phyloP scores from a whole-genome alignment of 2,797 vertebrate genomes.

The Myotis findleyi region DNA sequence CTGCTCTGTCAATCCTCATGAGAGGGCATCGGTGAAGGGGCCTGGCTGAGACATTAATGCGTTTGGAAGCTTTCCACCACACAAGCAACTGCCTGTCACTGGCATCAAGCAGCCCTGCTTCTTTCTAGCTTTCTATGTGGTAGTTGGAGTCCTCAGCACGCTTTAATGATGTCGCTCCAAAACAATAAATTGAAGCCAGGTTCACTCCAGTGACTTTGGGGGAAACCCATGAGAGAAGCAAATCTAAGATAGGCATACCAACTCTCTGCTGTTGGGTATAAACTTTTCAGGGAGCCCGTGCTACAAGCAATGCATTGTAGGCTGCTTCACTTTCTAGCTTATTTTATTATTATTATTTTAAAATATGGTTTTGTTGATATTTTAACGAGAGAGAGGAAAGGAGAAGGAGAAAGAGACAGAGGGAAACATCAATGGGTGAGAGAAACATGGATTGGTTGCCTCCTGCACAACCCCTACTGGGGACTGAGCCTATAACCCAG shows the following conservation, averaged over 20 bases:
- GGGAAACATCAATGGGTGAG: no score
- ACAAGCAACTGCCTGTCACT: conserved; percentile 54
- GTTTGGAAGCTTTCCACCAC: conserved; percentile 17
- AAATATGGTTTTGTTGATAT: neutral
- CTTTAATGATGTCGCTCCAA: conserved; percentile 5
- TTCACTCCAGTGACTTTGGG: neutral
- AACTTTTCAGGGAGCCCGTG: neutral
- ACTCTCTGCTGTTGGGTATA: neutral
- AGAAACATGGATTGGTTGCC: no score
- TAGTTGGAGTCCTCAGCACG: neutral
- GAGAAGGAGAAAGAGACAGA: no score
- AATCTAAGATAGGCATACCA: neutral
- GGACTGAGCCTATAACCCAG: no score
- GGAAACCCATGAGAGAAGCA: neutral
- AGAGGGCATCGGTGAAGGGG: conserved; percentile 70
- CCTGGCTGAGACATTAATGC: conserved; percentile 27
- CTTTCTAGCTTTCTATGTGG: neutral
- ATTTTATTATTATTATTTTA: conserved; percentile 70
- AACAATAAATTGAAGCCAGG: conserved; percentile 4
- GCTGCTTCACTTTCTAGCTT: conserved; percentile 75
- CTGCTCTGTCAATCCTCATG: conserved; percentile 46
- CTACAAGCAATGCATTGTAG: neutral
- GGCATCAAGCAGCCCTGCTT: neutral
- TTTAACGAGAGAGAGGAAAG: no score
- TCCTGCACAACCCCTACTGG: no score